phyloP scores from a whole-genome alignment of 2,888 invertebrate genomes.

The Tinea trinotella region DNA sequence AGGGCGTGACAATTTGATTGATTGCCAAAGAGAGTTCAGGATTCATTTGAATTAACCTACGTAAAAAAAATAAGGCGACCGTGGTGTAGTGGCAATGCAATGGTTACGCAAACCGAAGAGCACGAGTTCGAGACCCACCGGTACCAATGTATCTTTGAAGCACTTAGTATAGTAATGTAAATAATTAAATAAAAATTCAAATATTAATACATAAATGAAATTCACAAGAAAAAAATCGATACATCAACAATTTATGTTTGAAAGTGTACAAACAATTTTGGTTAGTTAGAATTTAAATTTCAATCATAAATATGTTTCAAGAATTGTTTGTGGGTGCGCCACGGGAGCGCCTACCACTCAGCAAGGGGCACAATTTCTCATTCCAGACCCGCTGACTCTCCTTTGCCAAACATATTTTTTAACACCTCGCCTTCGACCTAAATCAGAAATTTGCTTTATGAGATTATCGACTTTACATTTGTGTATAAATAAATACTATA shows the following conservation, averaged over 20 bases:
- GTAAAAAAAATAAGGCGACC: no score
- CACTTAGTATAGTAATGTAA: no score
- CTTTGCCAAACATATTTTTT: slow-evolving; percentile 67
- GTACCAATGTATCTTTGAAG: no score
- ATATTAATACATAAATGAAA: not conserved
- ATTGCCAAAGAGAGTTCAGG: no score
- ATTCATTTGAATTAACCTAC: no score
- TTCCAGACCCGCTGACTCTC: slow-evolving; percentile 51
- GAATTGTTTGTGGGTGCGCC: slow-evolving; percentile 34
- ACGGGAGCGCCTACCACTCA: slow-evolving; percentile 54
- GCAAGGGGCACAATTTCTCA: slow-evolving; percentile 68
- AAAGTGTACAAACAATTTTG: slow-evolving; percentile 5
- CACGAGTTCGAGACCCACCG: no score
- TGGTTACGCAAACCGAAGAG: no score
- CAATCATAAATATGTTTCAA: slow-evolving; percentile 54
- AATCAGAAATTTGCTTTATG: slow-evolving; percentile 62
- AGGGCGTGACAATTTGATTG: no score
- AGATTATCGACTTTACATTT: slow-evolving; percentile 38
- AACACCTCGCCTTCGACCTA: slow-evolving; percentile 61
- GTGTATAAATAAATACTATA: not conserved
- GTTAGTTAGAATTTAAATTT: slow-evolving; percentile 10
- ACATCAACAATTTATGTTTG: slow-evolving; percentile 3
- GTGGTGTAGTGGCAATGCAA: no score
- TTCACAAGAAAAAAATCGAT: not conserved
- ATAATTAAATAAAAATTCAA: no score